Evolutionary conservation across 2,113 vertebrate genomes (phyloP).

Genomic region (Ailuropoda melanoleuca): DNA sequence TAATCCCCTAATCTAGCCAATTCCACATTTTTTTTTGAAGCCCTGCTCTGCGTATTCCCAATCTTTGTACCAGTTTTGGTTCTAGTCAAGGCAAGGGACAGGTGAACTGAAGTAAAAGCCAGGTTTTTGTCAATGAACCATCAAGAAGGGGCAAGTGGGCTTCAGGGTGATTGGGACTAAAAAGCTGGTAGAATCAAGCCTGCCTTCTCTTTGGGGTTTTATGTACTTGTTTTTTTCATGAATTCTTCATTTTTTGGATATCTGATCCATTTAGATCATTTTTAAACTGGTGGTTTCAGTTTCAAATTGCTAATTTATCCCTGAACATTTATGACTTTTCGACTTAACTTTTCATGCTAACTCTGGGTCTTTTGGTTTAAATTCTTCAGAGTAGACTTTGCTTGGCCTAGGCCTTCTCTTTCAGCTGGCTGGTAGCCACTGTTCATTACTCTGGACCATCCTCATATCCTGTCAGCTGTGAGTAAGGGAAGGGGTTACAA

Average conservation of each 20-base stretch:
- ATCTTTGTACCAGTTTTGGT: not conserved
- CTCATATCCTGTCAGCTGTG: not conserved
- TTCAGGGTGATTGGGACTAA: not conserved
- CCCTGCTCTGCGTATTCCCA: not conserved
- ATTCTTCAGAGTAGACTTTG: not conserved
- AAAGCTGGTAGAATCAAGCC: not conserved
- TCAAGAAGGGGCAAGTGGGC: not conserved
- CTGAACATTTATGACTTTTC: not conserved
- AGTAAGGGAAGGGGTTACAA: not conserved
- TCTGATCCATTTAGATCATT: not conserved
- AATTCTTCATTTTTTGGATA: not conserved
- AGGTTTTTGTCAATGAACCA: not conserved
- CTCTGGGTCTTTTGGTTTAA: not conserved
- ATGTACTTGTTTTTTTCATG: not conserved
- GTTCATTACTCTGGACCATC: not conserved
- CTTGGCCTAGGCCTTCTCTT: not conserved
- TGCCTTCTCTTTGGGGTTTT: not conserved
- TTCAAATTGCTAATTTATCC: not conserved
- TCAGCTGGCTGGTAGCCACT: not conserved
- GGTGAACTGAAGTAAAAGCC: not conserved
- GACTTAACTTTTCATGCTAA: not conserved
- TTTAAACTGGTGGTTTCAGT: not conserved
- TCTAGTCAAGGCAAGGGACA: not conserved
- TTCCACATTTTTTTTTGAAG: not conserved
- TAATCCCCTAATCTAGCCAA: not conserved